phyloP scores from a whole-genome alignment of 2,888 invertebrate genomes.

The Scaptomyza caliginosa region DNA sequence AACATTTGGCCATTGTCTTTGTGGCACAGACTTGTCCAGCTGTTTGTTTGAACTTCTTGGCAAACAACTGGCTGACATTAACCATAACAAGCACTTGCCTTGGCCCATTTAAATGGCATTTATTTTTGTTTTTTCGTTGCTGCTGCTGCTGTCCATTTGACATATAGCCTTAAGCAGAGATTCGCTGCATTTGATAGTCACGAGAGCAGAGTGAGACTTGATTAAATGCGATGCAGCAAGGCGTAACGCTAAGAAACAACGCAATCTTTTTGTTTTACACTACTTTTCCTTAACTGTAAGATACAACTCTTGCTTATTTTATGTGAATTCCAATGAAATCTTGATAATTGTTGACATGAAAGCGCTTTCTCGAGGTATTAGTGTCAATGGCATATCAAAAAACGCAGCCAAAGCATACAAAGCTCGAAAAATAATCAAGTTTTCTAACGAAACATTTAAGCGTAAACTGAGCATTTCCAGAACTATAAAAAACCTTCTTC shows the following conservation, averaged over 20 bases:
- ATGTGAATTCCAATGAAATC: neutral
- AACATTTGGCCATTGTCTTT: conserved; percentile 43
- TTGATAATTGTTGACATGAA: too few relatives aligned
- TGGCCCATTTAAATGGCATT: conserved; percentile 46
- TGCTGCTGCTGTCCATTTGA: conserved; percentile 26
- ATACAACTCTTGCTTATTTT: neutral
- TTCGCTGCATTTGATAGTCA: conserved; percentile 14
- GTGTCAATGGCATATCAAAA: too few relatives aligned
- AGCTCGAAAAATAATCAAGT: too few relatives aligned
- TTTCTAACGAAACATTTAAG: neutral
- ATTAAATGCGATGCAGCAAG: neutral
- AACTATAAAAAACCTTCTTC: neutral
- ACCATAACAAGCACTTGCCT: too few relatives aligned
- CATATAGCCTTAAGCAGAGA: conserved; percentile 27
- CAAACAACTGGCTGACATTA: too few relatives aligned
- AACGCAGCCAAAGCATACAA: too few relatives aligned
- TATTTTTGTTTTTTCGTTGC: too few relatives aligned
- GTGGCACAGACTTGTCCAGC: conserved; percentile 18
- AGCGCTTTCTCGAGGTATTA: too few relatives aligned
- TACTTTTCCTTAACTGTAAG: too few relatives aligned
- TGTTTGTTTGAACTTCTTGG: conserved; percentile 7
- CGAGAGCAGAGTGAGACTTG: neutral
- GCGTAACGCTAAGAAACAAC: conserved; percentile 3
- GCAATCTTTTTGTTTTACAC: too few relatives aligned
- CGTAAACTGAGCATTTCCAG: neutral